Evolutionary conservation across 1,140 invertebrate species (phyloP), one percentile per base, ranked within the genome.

Genomic region (Calycopis cecrops): DNA sequence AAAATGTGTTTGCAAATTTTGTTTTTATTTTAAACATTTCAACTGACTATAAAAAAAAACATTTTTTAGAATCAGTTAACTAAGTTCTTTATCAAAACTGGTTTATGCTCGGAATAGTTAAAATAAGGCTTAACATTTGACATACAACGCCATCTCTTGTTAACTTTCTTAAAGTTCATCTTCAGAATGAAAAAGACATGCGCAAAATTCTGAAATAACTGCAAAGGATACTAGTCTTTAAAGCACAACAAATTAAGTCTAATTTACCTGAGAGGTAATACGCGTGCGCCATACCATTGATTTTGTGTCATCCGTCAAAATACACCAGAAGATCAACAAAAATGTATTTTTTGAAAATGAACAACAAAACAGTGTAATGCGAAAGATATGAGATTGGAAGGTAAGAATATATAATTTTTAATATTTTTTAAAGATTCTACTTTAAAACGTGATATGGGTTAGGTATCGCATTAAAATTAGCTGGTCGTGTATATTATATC

Each of bases 281-380:
- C 77, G 78, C 75, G 28, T 79, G 80, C 78, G 80, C 73, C 61
- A 49, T 75, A 60, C 58, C 58, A 79, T 79, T 70, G 76, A 82
- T 82, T 78, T 77, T 49, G 57, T 52, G 50, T 66, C 69, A 71
- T 59, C 62, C 77, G 77, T 72, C 75, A 77, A 68, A 67, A 58
- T 56, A 56, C 55, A 54, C 55, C 48, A 51, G 42, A 59, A 59
- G 47, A 64, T 62, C 56, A 62, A 48, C 50, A 34, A 53, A 55
- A 59, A 64, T 62, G 60, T 52, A 52, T 55, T 56, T 49, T 28
- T 44, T 53, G 55, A 55, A 58, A 64, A 64, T 60, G 49, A 55
- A 65, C 60, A 58, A 63, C 35, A 56, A 62, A 65, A 40, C 52
- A 47, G 57, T 63, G 67, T 69, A 54, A 69, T 72, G 62, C 55